These are phyloP conservation scores for Marronus borbonicus DNA, from an alignment of 2,888 invertebrate genomes.

Conservation along the genomic window DNA sequence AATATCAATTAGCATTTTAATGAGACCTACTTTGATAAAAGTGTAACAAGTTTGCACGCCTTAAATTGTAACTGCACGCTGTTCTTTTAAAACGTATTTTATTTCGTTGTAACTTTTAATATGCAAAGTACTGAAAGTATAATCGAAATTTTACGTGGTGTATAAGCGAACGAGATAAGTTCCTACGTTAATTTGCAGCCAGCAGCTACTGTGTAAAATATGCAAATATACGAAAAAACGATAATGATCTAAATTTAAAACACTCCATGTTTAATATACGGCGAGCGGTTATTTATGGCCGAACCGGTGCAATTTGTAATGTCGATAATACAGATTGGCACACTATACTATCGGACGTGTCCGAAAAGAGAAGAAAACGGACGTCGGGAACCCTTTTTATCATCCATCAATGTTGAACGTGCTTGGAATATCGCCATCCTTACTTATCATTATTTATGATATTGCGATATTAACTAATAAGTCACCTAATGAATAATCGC, in stretches of 20 bases:
- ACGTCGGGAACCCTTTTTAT: background rate
- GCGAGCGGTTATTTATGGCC: constrained; percentile 22
- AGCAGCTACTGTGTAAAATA: background rate
- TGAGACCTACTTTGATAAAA: no score
- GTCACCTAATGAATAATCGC: constrained; percentile 18
- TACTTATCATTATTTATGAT: constrained; percentile 1
- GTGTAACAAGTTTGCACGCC: no score
- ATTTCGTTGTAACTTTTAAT: no score
- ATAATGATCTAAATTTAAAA: constrained; percentile 42
- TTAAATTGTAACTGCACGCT: no score
- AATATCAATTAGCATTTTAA: no score
- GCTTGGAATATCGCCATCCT: constrained; percentile 13
- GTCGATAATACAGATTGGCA: constrained; percentile 18
- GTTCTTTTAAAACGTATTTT: no score
- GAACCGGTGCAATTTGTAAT: constrained; percentile 16
- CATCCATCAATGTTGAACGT: constrained; percentile 28
- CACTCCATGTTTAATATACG: constrained; percentile 25
- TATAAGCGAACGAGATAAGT: no score
- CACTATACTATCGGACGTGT: constrained; percentile 13
- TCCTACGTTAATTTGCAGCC: background rate
- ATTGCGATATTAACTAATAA: constrained; percentile 18
- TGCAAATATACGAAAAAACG: constrained; percentile 21
- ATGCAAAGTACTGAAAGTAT: no score
- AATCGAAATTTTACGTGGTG: no score
- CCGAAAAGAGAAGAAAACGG: constrained; percentile 21